A percentile compares a stretch with the other conserved stretches of the same genome.
These are phyloP conservation scores for Trichoplusia ni DNA, from an alignment of 1,140 invertebrate genomes.

Conservation along the genomic window DNA sequence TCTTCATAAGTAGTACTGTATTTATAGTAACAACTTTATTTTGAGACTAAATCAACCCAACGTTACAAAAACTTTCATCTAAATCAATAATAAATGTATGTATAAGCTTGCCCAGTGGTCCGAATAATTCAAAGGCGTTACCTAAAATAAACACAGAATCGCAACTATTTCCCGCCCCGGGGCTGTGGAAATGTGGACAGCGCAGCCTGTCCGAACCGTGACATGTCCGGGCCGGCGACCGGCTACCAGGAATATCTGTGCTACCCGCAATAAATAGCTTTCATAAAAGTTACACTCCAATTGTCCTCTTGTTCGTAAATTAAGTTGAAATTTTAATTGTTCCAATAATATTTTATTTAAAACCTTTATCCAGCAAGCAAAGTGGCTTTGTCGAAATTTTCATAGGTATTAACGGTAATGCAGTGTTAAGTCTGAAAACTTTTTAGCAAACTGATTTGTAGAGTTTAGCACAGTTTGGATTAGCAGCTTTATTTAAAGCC, in stretches of 20 bases:
- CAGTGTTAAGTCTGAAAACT: not conserved
- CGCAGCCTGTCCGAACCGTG: slow-evolving; percentile 51
- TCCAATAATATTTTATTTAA: not conserved
- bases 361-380: not conserved
- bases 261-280: slow-evolving; percentile 42
- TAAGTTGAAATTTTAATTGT: slow-evolving; percentile 14
- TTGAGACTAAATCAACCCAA: too few species aligned
- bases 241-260: slow-evolving; percentile 46
- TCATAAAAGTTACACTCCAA: slow-evolving; percentile 41
- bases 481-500: too few species aligned
- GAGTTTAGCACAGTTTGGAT: not conserved
- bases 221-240: slow-evolving; percentile 58
- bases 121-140: slow-evolving; percentile 49
- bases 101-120: slow-evolving; percentile 25
- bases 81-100: slow-evolving; percentile 1
- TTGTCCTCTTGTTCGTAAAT: slow-evolving; percentile 28
- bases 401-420: slow-evolving; percentile 9
- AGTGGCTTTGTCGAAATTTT: not conserved
- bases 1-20: too few species aligned
- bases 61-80: too few species aligned
- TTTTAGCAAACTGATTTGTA: not conserved
- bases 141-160: slow-evolving; percentile 62
- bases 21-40: too few species aligned
- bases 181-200: slow-evolving; percentile 54
- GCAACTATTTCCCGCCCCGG: slow-evolving; percentile 50